Conservation (phyloP, 2,797 vertebrate species). For the Sitta carolinensis region DNA sequence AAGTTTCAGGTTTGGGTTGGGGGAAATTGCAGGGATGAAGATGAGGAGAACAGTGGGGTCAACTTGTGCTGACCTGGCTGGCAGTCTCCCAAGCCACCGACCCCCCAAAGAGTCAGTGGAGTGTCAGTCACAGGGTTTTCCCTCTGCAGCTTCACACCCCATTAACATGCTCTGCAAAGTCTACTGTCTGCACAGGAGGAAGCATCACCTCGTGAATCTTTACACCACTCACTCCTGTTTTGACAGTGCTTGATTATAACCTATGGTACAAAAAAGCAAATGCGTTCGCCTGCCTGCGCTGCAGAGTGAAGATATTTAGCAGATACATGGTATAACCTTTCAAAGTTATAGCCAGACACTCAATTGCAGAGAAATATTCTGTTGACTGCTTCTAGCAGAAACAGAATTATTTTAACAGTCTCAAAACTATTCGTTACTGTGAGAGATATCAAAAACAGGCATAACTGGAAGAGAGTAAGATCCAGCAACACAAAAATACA, state of each 20-base stretch:
- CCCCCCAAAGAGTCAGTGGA: background rate
- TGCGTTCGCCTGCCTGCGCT: background rate
- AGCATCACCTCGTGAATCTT: background rate
- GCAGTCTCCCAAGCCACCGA: background rate
- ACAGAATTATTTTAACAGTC: constrained; percentile 26
- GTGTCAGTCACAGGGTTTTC: background rate
- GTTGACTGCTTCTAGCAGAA: background rate
- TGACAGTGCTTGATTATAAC: constrained; percentile 11
- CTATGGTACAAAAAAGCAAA: background rate
- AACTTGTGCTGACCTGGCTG: background rate
- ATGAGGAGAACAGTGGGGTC: background rate
- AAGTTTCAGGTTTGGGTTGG: background rate
- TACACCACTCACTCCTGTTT: background rate
- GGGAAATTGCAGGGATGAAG: background rate
- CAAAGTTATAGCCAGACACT: background rate
- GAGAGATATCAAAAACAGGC: background rate
- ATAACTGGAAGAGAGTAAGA: background rate
- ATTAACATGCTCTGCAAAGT: background rate
- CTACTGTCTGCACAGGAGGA: background rate
- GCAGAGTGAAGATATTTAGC: background rate
- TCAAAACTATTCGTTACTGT: background rate
- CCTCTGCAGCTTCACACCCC: background rate
- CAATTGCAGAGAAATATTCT: background rate
- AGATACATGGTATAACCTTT: background rate
- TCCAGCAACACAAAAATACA: constrained; percentile 5